These are phyloP conservation scores for Drosophila affinis DNA, from an alignment of 2,888 invertebrate species.

Conservation along the genomic window DNA sequence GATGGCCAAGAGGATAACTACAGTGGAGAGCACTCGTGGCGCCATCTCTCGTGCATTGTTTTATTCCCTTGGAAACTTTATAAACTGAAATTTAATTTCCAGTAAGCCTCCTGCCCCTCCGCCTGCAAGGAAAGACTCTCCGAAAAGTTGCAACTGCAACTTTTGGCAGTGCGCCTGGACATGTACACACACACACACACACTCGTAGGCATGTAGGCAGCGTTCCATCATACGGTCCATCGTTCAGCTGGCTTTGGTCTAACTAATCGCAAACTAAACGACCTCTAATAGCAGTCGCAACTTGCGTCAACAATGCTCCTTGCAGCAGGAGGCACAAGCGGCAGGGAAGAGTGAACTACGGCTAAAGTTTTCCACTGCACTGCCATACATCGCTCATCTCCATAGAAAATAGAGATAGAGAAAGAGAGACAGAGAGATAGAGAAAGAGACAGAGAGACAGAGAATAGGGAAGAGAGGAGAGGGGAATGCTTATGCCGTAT, in stretches of 20 bases:
- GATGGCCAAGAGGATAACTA: background rate
- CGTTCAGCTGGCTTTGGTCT: conserved; percentile 57
- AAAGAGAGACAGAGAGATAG: conserved; percentile 10
- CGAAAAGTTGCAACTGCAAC: conserved; percentile 27
- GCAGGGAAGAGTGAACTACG: conserved; percentile 39
- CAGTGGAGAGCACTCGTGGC: no score
- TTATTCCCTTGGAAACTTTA: background rate
- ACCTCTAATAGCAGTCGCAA: conserved; percentile 72
- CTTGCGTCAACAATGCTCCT: conserved; percentile 78
- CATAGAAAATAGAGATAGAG: conserved; percentile 26
- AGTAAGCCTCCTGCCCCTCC: background rate
- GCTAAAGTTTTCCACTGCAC: conserved; percentile 62
- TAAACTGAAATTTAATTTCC: background rate
- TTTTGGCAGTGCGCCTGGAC: conserved; percentile 7
- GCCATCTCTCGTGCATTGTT: background rate
- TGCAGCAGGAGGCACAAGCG: conserved; percentile 29
- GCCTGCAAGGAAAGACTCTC: conserved; percentile 2
- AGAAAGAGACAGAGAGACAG: no score
- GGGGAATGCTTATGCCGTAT: conserved; percentile 45
- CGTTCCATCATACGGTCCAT: conserved; percentile 43
- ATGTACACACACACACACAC: background rate
- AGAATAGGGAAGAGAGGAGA: background rate
- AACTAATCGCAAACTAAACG: conserved; percentile 77
- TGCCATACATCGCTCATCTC: conserved; percentile 61
- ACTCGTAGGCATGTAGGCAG: conserved; percentile 13